Base-by-base conservation (phyloP, 2,113 vertebrate genomes). In the Oostethus manadensis region DNA sequence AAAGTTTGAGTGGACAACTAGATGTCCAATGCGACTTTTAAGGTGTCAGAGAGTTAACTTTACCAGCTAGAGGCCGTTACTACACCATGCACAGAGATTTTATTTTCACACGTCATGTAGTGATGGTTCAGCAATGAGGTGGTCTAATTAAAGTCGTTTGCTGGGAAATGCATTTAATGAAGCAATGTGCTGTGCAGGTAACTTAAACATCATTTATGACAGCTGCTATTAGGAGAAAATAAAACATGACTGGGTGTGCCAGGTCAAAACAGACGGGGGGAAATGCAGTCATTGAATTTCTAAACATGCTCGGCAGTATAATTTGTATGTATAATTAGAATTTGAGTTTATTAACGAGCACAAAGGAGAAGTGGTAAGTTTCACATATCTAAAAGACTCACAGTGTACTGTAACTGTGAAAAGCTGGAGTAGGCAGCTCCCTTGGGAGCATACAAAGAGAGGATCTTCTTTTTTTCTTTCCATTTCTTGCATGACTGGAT, bases 401-500 rank as follows among this genome's bases (percentile, higher is more conserved):
- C 29, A n/a, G 3, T 53, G 53, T 21, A 21, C 18, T 42, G 35
- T 47, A 66, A 63, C 69, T 56, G 66, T 48, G 58, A 71, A 49
- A 68, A 57, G 62, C 56, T 8, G 23, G 43, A 10, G 21, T n/a
- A 60, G 73, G 66, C 71, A 73, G 81, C 74, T 82, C 80, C 81
- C 72, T 43, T 11, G 71, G 70, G 74, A 62, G 56, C 29, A 4
- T 10, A 8, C 46, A 71, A 67, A 71, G 47, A 54, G 35, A 66
- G 80, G 66, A 68, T 83, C 67, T 79, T 85, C 78, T 79, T 83
- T 80, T 79, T 80, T 40, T 38, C 75, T 76, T 85, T 83, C 76
- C 42, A 84, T 87, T 88, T 84, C 66, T 77, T 83, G 87, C 87
- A 86, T 87, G 78, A 83, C 57, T 84, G 84, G 72, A 78, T 82